phyloP scores from a whole-genome alignment of 2,113 vertebrate genomes.

The Gulo gulo region DNA sequence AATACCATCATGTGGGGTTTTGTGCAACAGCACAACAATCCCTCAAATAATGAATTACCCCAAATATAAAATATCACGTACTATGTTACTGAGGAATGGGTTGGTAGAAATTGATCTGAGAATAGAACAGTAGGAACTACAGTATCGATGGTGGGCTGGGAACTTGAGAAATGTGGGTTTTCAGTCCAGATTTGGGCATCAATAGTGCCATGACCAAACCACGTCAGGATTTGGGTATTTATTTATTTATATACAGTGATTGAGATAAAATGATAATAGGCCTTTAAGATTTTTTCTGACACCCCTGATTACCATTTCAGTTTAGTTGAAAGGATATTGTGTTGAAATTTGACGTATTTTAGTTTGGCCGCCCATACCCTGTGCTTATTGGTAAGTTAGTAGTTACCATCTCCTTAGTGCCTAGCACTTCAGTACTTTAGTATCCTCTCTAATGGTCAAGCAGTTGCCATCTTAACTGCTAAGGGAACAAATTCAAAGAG shows the following conservation, averaged over 20 bases:
- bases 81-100: background rate
- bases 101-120: background rate
- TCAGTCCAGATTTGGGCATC: background rate
- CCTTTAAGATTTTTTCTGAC: background rate
- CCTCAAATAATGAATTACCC: background rate
- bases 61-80: background rate
- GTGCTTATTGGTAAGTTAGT: background rate
- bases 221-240: background rate
- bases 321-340: background rate
- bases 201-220: background rate
- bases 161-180: background rate
- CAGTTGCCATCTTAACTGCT: background rate
- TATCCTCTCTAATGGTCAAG: background rate
- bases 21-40: background rate
- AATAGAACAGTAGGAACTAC: background rate
- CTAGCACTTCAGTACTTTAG: background rate
- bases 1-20: background rate
- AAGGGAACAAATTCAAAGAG: background rate
- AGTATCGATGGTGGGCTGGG: background rate
- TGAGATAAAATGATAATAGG: background rate
- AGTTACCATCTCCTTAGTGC: background rate
- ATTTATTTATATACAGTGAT: background rate
- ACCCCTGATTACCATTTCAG: background rate
- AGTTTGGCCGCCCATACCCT: background rate
- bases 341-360: background rate